phyloP scores from a whole-genome alignment of 2,888 invertebrate genomes.

The Luperina testacea region DNA sequence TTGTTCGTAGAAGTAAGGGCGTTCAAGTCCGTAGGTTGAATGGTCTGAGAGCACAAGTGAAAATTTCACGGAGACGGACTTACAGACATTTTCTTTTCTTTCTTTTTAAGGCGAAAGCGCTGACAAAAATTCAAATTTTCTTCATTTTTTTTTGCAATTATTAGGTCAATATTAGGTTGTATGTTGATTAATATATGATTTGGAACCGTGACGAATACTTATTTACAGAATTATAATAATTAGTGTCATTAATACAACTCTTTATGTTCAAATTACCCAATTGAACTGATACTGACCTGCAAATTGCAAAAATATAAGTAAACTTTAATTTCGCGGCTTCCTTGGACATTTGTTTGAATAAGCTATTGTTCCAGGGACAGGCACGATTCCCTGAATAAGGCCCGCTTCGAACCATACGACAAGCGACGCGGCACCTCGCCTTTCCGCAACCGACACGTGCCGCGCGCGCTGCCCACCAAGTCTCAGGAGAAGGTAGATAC shows the following conservation, averaged over 20 bases:
- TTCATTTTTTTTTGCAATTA: too few relatives aligned
- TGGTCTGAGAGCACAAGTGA: not conserved
- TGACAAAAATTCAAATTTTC: not conserved
- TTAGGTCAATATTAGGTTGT: too few relatives aligned
- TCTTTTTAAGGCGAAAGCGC: too few relatives aligned
- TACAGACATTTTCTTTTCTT: not conserved
- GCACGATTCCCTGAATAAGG: constrained; percentile 48
- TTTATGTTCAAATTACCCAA: not conserved
- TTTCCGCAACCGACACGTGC: constrained; percentile 54
- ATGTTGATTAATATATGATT: too few relatives aligned
- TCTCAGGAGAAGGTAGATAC: constrained; percentile 43
- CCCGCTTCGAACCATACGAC: constrained; percentile 72
- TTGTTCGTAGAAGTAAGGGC: not conserved
- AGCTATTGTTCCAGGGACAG: constrained; percentile 28
- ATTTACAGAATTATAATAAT: too few relatives aligned
- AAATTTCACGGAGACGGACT: not conserved
- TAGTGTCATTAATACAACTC: too few relatives aligned
- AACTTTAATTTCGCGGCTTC: too few relatives aligned
- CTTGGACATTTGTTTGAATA: not conserved
- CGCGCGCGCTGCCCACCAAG: not conserved
- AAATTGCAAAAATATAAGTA: not conserved
- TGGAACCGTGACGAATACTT: too few relatives aligned
- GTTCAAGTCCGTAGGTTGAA: not conserved
- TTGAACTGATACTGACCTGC: not conserved
- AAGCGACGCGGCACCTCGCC: constrained; percentile 58